Evolutionary conservation across 2,113 vertebrate genomes (phyloP).

Genomic region (Triplophysa dalaica): DNA sequence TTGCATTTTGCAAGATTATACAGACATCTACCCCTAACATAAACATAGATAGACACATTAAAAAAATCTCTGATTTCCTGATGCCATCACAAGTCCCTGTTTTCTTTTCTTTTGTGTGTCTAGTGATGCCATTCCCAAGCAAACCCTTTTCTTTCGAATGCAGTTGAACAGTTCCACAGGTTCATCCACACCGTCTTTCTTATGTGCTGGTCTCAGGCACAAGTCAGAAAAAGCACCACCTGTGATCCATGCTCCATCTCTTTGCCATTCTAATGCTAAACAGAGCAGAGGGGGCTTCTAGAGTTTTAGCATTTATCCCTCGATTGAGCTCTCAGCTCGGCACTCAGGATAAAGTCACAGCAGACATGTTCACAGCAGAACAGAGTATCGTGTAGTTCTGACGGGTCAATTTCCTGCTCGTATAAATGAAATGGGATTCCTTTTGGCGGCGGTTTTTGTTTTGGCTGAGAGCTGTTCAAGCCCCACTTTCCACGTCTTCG

Average conservation of each 20-base stretch:
- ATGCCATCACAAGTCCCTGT: background rate
- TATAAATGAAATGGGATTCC: constrained; percentile 58
- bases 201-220: constrained; percentile 10
- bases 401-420: constrained; percentile 53
- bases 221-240: constrained; percentile 33
- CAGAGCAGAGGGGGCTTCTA: constrained; percentile 22
- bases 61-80: background rate
- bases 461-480: constrained; percentile 59
- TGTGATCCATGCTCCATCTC: constrained; percentile 20
- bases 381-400: constrained; percentile 38
- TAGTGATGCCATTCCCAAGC: constrained; percentile 29
- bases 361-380: constrained; percentile 41
- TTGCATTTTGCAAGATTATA: no score
- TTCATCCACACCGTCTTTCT: constrained; percentile 44
- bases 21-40: no score
- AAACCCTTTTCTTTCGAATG: constrained; percentile 28
- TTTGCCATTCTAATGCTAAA: constrained; percentile 52
- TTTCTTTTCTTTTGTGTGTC: background rate
- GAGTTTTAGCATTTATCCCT: constrained; percentile 16
- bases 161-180: constrained; percentile 8
- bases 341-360: constrained; percentile 7
- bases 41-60: background rate
- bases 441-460: constrained; percentile 57
- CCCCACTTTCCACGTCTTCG: constrained; percentile 47
- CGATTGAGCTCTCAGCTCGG: background rate